Percentiles rank a stretch among this genome's conserved stretches.
Conservation (phyloP, 2,797 vertebrate species). For the Myotis findleyi region DNA sequence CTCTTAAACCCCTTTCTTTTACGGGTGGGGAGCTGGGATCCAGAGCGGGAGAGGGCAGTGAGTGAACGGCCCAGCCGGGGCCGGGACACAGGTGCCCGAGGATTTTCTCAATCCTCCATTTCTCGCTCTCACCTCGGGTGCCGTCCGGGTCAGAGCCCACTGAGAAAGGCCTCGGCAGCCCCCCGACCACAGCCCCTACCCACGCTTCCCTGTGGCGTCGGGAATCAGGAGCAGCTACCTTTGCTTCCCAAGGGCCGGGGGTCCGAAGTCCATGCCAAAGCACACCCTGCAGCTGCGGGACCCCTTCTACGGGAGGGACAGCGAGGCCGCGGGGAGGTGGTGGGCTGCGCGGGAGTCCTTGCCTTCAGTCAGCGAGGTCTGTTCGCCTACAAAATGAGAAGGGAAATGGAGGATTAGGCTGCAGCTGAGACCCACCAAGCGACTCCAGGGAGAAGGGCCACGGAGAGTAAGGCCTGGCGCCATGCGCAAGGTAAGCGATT, state of each 20-base stretch:
- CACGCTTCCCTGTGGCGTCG: background rate
- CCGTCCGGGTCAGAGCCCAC: background rate
- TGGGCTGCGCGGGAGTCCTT: background rate
- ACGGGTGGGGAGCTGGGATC: background rate
- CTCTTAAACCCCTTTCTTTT: background rate
- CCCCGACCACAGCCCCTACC: background rate
- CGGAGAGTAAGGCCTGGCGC: background rate
- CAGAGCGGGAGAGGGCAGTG: background rate
- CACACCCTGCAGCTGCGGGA: conserved; percentile 47
- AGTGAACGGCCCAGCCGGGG: background rate
- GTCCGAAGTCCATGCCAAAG: conserved; percentile 87
- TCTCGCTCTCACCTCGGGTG: background rate
- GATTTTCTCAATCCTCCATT: background rate
- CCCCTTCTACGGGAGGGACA: conserved; percentile 58
- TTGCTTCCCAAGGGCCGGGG: conserved; percentile 81
- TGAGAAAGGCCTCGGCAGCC: background rate
- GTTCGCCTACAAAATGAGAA: conserved; percentile 81
- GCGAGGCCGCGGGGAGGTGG: conserved; percentile 9
- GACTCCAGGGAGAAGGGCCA: background rate
- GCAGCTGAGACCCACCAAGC: background rate
- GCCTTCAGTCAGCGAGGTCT: conserved; percentile 82
- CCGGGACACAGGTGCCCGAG: background rate
- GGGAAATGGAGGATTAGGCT: conserved; percentile 51
- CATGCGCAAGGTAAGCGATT: background rate
- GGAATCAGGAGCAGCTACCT: conserved; percentile 83